Percentiles rank a stretch among this genome's conserved stretches.
Evolutionary conservation across 2,113 vertebrate genomes (phyloP).

Genomic region (Micromys minutus): DNA sequence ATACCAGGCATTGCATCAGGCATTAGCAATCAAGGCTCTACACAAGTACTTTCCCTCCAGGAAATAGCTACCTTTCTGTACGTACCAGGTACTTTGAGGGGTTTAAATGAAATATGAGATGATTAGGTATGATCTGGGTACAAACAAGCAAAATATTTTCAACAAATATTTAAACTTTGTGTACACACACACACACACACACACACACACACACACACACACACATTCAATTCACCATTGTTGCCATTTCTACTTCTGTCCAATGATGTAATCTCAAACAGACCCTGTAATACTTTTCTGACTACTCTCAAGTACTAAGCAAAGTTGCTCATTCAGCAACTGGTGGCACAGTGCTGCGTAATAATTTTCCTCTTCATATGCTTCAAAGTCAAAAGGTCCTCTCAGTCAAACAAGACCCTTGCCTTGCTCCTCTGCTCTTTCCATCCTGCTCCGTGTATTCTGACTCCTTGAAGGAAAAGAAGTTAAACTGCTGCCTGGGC

Average conservation of each 20-base stretch:
- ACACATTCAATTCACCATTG: not conserved
- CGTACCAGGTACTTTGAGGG: not conserved
- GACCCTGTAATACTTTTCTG: not conserved
- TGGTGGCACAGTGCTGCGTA: not conserved
- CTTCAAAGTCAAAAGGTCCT: not conserved
- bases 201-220: not conserved
- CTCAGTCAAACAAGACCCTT: not conserved
- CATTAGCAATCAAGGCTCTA: not conserved
- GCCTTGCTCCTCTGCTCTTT: not conserved
- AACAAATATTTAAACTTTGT: not conserved
- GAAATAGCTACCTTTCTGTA: not conserved
- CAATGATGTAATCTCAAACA: conserved; percentile 10
- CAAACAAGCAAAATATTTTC: not conserved
- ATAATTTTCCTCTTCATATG: not conserved
- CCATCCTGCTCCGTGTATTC: not conserved
- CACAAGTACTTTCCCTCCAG: not conserved
- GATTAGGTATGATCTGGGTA: not conserved
- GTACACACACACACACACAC: not conserved
- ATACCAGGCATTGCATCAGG: not conserved
- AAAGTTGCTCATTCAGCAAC: not conserved
- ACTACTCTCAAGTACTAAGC: conserved; percentile 9
- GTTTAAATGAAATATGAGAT: not conserved
- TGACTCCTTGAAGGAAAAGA: not conserved
- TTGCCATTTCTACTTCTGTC: not conserved
- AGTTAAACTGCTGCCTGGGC: not conserved